Evolutionary conservation across 2,888 invertebrate species (phyloP).

Genomic region (Tiliacea aurago): DNA sequence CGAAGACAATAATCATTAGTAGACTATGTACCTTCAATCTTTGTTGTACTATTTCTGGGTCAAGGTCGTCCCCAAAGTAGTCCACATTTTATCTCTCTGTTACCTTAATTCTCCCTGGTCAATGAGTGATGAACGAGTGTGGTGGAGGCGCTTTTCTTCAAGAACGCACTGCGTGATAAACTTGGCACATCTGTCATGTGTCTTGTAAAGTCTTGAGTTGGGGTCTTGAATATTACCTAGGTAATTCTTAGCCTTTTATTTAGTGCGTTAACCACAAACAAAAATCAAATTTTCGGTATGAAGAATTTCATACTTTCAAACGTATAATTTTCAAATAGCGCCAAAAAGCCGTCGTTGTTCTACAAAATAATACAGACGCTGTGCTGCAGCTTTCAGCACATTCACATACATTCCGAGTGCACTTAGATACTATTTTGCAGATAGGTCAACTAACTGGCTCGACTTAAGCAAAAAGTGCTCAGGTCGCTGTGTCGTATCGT

Average conservation of each 20-base stretch:
- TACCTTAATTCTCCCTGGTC: background rate
- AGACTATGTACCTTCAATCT: too few relatives aligned
- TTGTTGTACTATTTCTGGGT: too few relatives aligned
- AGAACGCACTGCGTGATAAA: background rate
- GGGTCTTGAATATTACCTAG: too few relatives aligned
- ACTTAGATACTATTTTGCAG: slow-evolving; percentile 60
- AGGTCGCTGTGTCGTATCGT: slow-evolving; percentile 66
- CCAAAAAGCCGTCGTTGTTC: slow-evolving; percentile 33
- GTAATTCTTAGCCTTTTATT: background rate
- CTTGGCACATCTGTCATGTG: background rate
- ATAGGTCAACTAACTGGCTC: slow-evolving; percentile 61
- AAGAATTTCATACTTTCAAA: background rate
- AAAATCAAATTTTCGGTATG: slow-evolving; percentile 2
- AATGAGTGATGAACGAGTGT: background rate
- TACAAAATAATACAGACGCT: slow-evolving; percentile 39
- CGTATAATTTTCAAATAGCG: slow-evolving; percentile 7
- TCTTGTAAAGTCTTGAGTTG: background rate
- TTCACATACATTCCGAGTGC: slow-evolving; percentile 51
- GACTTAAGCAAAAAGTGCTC: slow-evolving; percentile 69
- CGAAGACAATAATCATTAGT: too few relatives aligned
- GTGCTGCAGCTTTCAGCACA: slow-evolving; percentile 44
- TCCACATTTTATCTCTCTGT: background rate
- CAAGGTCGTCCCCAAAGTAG: background rate
- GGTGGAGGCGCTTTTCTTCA: background rate
- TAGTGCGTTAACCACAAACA: background rate